phyloP scores from a whole-genome alignment of 1,140 invertebrate species.

The Orussus abietinus region DNA sequence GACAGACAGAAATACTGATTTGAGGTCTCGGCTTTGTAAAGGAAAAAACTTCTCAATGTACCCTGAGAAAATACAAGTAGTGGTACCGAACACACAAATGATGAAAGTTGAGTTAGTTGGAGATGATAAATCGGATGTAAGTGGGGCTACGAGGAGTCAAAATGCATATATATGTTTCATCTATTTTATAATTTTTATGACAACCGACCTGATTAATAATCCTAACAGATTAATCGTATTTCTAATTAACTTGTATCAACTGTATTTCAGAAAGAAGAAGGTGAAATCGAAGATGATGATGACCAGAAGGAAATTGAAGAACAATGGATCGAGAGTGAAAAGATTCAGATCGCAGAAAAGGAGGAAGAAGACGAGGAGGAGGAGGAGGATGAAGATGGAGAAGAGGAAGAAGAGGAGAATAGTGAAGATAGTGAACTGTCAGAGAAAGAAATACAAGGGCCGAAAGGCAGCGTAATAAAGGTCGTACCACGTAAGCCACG shows the following conservation, averaged over 20 bases:
- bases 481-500: slow-evolving; percentile 46
- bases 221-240: too few relatives aligned
- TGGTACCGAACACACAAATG: slow-evolving; percentile 38
- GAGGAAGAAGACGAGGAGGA: slow-evolving; percentile 27
- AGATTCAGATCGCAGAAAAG: slow-evolving; percentile 13
- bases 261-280: slow-evolving; percentile 10
- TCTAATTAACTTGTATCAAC: too few relatives aligned
- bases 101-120: slow-evolving; percentile 13
- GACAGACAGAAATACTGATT: slow-evolving; percentile 23
- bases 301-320: slow-evolving; percentile 21
- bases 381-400: slow-evolving; percentile 15
- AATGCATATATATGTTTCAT: too few relatives aligned
- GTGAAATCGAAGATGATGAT: slow-evolving; percentile 10
- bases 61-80: slow-evolving; percentile 41
- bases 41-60: slow-evolving; percentile 18
- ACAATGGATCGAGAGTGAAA: slow-evolving; percentile 9
- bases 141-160: too few relatives aligned
- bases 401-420: slow-evolving; percentile 15
- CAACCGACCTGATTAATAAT: too few relatives aligned
- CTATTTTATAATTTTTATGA: too few relatives aligned
- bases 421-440: slow-evolving; percentile 32
- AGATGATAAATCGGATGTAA: slow-evolving; percentile 27
- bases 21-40: slow-evolving; percentile 34
- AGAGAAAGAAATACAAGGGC: slow-evolving; percentile 47
- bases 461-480: slow-evolving; percentile 50